Conservation (phyloP, 2,888 invertebrate genomes). For the Terebella lapidaria region DNA sequence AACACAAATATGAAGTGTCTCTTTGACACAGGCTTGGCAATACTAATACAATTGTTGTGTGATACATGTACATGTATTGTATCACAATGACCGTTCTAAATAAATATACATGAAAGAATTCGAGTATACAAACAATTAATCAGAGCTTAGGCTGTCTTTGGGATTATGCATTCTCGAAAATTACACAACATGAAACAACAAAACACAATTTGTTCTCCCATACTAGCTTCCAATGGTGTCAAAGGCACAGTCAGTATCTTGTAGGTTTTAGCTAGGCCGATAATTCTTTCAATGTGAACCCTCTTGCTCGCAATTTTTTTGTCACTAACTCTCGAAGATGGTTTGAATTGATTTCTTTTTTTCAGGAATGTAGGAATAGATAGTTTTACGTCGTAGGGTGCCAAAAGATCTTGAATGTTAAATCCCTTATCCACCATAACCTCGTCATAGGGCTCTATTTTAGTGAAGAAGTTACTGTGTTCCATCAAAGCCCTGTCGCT, state of each 20-base stretch:
- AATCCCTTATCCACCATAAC: conserved; percentile 20
- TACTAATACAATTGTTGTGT: too few species aligned
- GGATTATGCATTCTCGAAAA: conserved; percentile 12
- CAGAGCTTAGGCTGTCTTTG: conserved; percentile 2
- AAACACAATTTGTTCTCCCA: conserved; percentile 3
- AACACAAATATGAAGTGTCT: too few species aligned
- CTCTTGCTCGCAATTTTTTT: conserved; percentile 24
- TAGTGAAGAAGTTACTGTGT: neutral
- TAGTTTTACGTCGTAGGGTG: conserved; percentile 18
- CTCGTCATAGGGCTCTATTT: conserved; percentile 4
- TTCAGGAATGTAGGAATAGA: conserved; percentile 27
- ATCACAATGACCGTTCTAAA: too few species aligned
- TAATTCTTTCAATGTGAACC: conserved; percentile 26
- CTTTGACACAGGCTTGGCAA: too few species aligned
- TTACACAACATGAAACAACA: conserved; percentile 9
- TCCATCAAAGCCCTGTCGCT: conserved; percentile 25
- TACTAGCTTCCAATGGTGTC: neutral
- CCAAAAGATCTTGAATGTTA: conserved; percentile 23
- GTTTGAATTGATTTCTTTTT: conserved; percentile 22
- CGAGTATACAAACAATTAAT: neutral
- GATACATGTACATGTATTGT: too few species aligned
- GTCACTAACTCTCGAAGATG: conserved; percentile 15
- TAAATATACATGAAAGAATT: too few species aligned
- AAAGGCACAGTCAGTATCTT: conserved; percentile 12
- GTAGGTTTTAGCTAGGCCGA: conserved; percentile 19